phyloP scores from a whole-genome alignment of 2,888 invertebrate species.

The Lypha dubia region DNA sequence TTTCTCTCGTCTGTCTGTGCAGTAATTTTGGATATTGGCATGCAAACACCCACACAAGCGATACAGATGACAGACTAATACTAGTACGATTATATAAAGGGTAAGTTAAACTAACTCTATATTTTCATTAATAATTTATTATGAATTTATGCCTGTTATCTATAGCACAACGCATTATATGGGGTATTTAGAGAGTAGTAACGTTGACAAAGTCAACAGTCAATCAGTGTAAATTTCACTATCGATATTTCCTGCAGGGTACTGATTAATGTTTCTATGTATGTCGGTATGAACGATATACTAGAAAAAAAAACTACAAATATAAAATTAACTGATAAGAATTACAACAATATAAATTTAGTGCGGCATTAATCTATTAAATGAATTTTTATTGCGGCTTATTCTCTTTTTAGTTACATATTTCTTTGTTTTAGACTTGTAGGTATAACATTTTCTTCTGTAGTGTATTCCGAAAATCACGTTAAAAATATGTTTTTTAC shows the following conservation, averaged over 20 bases:
- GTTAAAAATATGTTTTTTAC: too few relatives aligned
- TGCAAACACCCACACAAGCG: constrained; percentile 13
- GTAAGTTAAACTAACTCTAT: constrained; percentile 49
- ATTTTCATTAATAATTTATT: constrained; percentile 17
- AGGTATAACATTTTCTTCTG: too few relatives aligned
- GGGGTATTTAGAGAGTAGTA: too few relatives aligned
- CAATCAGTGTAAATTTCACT: neutral
- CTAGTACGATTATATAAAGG: constrained; percentile 24
- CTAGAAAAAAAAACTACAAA: constrained; percentile 8
- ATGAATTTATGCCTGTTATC: too few relatives aligned
- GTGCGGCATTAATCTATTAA: constrained; percentile 10
- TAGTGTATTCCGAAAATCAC: too few relatives aligned
- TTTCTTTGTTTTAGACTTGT: too few relatives aligned
- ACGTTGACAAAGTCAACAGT: too few relatives aligned
- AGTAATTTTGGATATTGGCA: constrained; percentile 9
- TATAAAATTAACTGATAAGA: constrained; percentile 34
- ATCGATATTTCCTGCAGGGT: too few relatives aligned
- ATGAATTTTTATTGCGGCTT: neutral
- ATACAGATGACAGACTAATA: neutral
- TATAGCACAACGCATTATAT: too few relatives aligned
- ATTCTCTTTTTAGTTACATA: neutral
- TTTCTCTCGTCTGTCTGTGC: neutral
- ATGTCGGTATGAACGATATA: neutral
- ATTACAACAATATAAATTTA: constrained; percentile 6
- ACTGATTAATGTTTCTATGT: neutral